Conservation (phyloP, 1,140 invertebrate genomes). For the Lepidurus packardi region DNA sequence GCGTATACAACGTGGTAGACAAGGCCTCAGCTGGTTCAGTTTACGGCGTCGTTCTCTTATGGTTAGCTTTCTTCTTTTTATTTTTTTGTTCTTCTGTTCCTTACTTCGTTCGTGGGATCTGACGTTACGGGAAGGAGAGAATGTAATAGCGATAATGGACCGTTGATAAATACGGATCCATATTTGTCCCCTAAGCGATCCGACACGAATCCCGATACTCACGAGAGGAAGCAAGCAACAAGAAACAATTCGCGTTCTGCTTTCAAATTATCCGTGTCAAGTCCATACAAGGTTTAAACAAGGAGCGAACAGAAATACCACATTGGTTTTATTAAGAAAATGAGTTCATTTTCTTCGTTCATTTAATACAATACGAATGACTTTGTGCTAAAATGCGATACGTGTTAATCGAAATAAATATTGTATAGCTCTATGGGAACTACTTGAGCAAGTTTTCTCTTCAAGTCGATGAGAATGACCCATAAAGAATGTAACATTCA, state of each 20-base stretch:
- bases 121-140: not conserved
- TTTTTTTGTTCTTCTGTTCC: not conserved
- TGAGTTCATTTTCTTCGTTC: too few species aligned
- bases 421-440: too few species aligned
- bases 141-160: constrained; percentile 15
- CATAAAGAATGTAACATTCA: too few species aligned
- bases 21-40: constrained; percentile 1
- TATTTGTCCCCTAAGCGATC: not conserved
- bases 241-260: not conserved
- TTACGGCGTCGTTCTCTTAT: not conserved
- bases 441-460: too few species aligned
- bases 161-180: not conserved
- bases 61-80: not conserved
- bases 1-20: not conserved
- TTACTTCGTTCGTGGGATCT: not conserved
- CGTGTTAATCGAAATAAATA: too few species aligned
- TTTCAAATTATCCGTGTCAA: too few species aligned
- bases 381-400: too few species aligned
- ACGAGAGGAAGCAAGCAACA: not conserved
- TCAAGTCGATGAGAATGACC: too few species aligned
- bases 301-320: too few species aligned
- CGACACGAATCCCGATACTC: not conserved
- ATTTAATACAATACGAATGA: too few species aligned
- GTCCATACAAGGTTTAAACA: too few species aligned
- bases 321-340: too few species aligned